Conservation (phyloP, 2,113 vertebrate genomes). For the Centropristis striata region DNA sequence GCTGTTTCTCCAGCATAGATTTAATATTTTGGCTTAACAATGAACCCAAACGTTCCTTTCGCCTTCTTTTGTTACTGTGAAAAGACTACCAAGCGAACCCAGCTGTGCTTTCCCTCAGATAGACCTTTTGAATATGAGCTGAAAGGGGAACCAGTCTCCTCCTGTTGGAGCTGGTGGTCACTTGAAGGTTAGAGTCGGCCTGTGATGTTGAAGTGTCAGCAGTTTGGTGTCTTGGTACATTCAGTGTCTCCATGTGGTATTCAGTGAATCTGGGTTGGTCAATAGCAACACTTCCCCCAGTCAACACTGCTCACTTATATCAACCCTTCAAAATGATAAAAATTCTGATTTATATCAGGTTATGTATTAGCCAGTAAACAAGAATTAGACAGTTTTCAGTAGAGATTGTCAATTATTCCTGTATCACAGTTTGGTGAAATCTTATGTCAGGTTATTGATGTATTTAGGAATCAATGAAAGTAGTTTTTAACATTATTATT, state of each 20-base stretch:
- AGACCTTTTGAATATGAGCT: slow-evolving; percentile 36
- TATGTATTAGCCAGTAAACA: too few relatives aligned
- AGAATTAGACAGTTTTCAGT: too few relatives aligned
- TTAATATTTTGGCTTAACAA: neutral
- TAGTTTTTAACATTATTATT: too few relatives aligned
- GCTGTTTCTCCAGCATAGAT: slow-evolving; percentile 6
- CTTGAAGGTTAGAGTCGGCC: slow-evolving; percentile 62
- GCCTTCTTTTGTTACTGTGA: neutral
- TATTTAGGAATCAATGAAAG: too few relatives aligned
- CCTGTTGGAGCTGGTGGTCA: slow-evolving; percentile 57
- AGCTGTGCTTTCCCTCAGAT: neutral
- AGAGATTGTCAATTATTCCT: too few relatives aligned
- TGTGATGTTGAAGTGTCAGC: slow-evolving; percentile 52
- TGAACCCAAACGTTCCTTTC: neutral
- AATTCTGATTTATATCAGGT: too few relatives aligned
- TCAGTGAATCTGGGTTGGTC: slow-evolving; percentile 37
- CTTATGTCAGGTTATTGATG: too few relatives aligned
- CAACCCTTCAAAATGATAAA: too few relatives aligned
- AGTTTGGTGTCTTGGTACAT: slow-evolving; percentile 49
- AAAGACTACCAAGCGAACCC: neutral
- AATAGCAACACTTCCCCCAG: neutral
- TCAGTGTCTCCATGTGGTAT: slow-evolving; percentile 55
- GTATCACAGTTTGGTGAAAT: too few relatives aligned
- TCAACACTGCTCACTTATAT: neutral
- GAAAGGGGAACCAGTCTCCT: slow-evolving; percentile 40